Evolutionary conservation across 30 jellyfish, hydroid and myxozoan genomes (phyloP), one percentile per base, ranked within the genome.

Genomic region (Clytia hemisphaerica): DNA sequence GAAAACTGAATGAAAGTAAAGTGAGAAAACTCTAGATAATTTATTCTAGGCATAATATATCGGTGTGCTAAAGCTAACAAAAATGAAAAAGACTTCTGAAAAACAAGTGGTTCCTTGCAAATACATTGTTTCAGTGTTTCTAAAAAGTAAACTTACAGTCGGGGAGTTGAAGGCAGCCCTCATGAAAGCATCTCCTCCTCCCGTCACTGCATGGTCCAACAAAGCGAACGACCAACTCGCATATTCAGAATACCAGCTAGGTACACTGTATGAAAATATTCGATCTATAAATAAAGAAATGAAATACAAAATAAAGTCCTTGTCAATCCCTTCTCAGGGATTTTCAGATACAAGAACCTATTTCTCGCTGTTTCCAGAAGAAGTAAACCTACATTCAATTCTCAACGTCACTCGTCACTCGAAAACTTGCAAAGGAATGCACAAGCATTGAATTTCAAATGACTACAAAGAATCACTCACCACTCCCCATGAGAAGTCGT

Each of bases 201-300:
- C 95, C n/a, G 88, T 71, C 2, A 83, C 86, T 27, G 92, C 69
- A 62, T 67, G 42, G 49, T 83, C 95, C 14, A 75, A 45, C 4
- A 83, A 73, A 32, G 82, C 86, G 25, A 83, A 70, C 4, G 40
- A 45, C 64, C 37, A 61, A 2, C 86, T 77, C 10, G 77, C 33
- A 54, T 75, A 83, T 29, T 45, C 50, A 19, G 53, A 54, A 65
- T 53, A 83, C 70, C 84, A 64, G 33, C 40, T 34, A 22, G 78
- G 75, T 10, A 49, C 26, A 19, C 61, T 76, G 1, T 68, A 76
- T 15, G 74, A 76, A 67, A 74, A 83, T 18, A 37, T 73, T n/a
- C 45, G 66, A 3, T 37, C 78, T 65, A n/a, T 18, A 62, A 37
- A 44, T 18, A n/a, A n/a, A n/a, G n/a, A n/a, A n/a, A n/a, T n/a